Conservation (phyloP, 2,797 vertebrate species). For the Etheostoma nigrum region DNA sequence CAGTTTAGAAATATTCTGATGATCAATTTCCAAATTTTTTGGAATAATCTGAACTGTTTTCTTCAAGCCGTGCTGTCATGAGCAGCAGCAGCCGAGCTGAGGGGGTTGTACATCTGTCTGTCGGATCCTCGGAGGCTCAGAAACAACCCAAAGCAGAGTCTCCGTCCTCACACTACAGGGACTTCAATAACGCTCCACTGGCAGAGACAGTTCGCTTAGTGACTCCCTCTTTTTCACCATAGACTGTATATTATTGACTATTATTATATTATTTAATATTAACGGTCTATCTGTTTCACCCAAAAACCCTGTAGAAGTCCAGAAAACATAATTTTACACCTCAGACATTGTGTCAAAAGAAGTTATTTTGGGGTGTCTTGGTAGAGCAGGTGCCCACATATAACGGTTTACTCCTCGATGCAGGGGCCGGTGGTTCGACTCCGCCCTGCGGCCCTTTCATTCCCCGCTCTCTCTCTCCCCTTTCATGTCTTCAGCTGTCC, state of each 20-base stretch:
- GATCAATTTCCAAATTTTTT: constrained; percentile 11
- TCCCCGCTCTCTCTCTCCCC: too few species aligned
- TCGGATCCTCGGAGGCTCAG: constrained; percentile 45
- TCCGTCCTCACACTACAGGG: constrained; percentile 62
- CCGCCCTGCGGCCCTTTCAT: too few species aligned
- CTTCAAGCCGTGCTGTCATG: not conserved
- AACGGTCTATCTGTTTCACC: constrained; percentile 10
- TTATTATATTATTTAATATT: too few species aligned
- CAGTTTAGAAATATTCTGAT: constrained; percentile 1
- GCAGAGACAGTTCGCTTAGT: constrained; percentile 30
- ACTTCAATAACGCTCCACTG: constrained; percentile 51
- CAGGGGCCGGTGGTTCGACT: too few species aligned
- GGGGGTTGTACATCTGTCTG: constrained; percentile 40
- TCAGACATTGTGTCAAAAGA: constrained; percentile 20
- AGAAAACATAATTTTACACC: constrained; percentile 5
- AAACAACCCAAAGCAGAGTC: constrained; percentile 45
- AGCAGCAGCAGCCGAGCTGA: constrained; percentile 20
- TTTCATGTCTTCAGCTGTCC: too few species aligned
- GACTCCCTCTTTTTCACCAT: constrained; percentile 33
- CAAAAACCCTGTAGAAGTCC: constrained; percentile 15
- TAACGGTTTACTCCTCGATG: too few species aligned
- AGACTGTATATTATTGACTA: too few species aligned
- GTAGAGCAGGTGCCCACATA: too few species aligned
- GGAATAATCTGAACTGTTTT: constrained; percentile 4
- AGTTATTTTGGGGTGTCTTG: too few species aligned